These are phyloP conservation scores for Thunnus maccoyii DNA, from an alignment of 2,113 vertebrate species.

Conservation along the genomic window DNA sequence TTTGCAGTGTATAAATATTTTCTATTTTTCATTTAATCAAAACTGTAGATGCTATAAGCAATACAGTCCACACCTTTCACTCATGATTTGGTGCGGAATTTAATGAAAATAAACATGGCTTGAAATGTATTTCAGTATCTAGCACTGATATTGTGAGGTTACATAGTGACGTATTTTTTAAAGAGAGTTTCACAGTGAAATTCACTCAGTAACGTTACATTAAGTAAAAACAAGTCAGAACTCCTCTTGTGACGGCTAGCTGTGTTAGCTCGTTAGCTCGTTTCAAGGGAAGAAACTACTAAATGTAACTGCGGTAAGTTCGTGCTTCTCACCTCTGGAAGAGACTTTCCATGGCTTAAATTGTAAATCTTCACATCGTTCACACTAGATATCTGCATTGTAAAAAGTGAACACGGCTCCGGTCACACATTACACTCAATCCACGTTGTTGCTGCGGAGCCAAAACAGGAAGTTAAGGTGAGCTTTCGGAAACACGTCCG, in stretches of 20 bases:
- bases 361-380: constrained; percentile 99
- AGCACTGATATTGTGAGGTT: too few species aligned
- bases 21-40: too few species aligned
- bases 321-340: constrained; percentile 91
- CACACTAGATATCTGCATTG: constrained; percentile 96
- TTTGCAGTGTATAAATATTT: too few species aligned
- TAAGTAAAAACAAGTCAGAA: not conserved
- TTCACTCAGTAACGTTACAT: not conserved
- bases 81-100: too few species aligned
- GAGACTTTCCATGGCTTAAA: constrained; percentile 95
- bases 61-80: too few species aligned
- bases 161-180: too few species aligned
- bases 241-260: not conserved
- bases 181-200: not conserved
- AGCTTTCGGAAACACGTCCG: constrained; percentile 43
- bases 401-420: not conserved
- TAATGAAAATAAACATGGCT: too few species aligned
- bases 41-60: too few species aligned
- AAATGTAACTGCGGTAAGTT: not conserved
- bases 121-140: too few species aligned
- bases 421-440: constrained; percentile 59
- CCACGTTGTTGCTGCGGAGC: constrained; percentile 71
- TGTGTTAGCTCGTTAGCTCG: constrained; percentile 15
- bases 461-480: constrained; percentile 71
- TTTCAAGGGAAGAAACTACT: not conserved